Evolutionary conservation across 1,140 invertebrate genomes (phyloP).

Genomic region (Drosophila serrata): DNA sequence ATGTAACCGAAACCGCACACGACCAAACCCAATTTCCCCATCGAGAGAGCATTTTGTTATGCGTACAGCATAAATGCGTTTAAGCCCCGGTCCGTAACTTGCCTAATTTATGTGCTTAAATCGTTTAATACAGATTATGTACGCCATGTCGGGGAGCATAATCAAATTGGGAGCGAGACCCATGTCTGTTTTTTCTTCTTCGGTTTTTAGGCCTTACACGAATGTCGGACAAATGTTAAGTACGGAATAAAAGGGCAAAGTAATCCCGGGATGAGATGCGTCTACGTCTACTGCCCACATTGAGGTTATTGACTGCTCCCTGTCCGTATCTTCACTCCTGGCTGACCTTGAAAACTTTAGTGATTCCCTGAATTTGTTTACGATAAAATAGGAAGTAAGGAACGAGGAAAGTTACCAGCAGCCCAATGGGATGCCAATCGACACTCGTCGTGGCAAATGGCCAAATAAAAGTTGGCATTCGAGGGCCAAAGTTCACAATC

Average conservation of each 20-base stretch:
- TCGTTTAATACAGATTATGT: slow-evolving; percentile 82
- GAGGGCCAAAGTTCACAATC: slow-evolving; percentile 74
- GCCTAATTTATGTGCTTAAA: slow-evolving; percentile 80
- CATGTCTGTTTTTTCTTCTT: slow-evolving; percentile 49
- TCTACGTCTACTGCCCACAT: slow-evolving; percentile 19
- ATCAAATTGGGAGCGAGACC: slow-evolving; percentile 59
- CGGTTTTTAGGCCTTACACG: slow-evolving; percentile 37
- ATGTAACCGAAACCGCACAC: slow-evolving; percentile 52
- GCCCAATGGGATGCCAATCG: slow-evolving; percentile 69
- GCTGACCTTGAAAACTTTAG: slow-evolving; percentile 62
- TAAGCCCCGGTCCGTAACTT: slow-evolving; percentile 65
- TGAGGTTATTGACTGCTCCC: slow-evolving; percentile 31
- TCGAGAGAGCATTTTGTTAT: slow-evolving; percentile 67
- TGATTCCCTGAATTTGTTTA: slow-evolving; percentile 69
- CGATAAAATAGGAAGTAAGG: slow-evolving; percentile 58
- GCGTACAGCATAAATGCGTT: slow-evolving; percentile 74
- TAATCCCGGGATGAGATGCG: slow-evolving; percentile 25
- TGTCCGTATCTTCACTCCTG: slow-evolving; percentile 1
- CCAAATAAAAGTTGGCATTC: slow-evolving; percentile 57
- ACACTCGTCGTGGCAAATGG: slow-evolving; percentile 59
- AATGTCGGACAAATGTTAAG: slow-evolving; percentile 51
- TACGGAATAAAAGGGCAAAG: slow-evolving; percentile 36
- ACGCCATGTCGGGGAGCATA: slow-evolving; percentile 72
- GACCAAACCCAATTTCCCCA: slow-evolving; percentile 63
- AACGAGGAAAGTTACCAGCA: slow-evolving; percentile 33